These are phyloP conservation scores for Forbesichthys papilliferus DNA, from an alignment of 2,113 vertebrate genomes.

Conservation along the genomic window DNA sequence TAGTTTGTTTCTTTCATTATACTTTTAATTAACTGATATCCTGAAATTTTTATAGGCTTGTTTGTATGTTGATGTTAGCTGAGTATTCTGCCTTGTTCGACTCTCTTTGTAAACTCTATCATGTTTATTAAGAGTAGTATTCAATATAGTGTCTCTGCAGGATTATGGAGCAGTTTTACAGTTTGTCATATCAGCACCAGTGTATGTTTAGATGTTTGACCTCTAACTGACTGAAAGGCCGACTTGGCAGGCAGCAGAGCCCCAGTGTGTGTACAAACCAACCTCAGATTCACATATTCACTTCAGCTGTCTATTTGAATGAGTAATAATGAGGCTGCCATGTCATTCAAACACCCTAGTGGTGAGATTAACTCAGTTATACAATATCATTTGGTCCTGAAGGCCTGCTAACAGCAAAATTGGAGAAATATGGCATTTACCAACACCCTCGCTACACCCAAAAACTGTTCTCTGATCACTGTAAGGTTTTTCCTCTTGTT, in stretches of 20 bases:
- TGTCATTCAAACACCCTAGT: constrained; percentile 17
- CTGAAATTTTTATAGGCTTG: no score
- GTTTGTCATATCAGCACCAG: constrained; percentile 7
- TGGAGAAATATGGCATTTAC: constrained; percentile 24
- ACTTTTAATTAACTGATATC: no score
- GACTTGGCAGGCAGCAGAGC: constrained; percentile 16
- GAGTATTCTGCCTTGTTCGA: no score
- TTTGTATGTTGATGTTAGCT: no score
- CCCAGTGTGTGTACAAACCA: not conserved
- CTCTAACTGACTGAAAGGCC: constrained; percentile 23
- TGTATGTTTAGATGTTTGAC: constrained; percentile 24
- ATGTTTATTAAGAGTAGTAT: no score
- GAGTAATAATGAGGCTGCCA: constrained; percentile 26
- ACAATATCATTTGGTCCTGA: constrained; percentile 17
- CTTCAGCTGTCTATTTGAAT: constrained; percentile 29
- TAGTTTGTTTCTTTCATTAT: no score
- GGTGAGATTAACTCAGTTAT: constrained; percentile 29
- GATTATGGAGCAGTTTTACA: no score
- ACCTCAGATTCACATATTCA: constrained; percentile 18
- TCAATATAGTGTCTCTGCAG: no score
- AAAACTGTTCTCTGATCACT: not conserved
- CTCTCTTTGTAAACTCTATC: no score
- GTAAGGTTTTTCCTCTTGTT: constrained; percentile 10
- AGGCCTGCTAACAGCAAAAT: constrained; percentile 6
- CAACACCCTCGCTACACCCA: constrained; percentile 11